Percentiles rank a stretch among this genome's conserved stretches.
Evolutionary conservation across 2,113 vertebrate species (phyloP).

Genomic region (Chlamydotis undulata): DNA sequence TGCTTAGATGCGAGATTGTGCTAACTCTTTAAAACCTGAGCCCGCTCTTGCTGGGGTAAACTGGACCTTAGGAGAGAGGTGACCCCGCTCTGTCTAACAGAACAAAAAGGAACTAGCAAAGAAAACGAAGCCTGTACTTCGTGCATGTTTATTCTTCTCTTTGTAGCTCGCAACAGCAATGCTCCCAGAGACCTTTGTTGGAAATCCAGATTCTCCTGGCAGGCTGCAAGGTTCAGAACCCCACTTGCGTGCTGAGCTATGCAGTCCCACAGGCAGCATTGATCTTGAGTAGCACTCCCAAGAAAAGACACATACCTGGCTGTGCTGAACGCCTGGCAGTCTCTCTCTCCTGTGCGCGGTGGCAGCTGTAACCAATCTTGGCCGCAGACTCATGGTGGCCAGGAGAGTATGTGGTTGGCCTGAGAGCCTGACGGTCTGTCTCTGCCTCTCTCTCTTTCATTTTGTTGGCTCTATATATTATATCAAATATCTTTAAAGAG

Average conservation of each 20-base stretch:
- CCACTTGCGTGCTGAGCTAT: accelerated
- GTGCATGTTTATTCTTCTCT: neutral
- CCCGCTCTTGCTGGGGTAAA: neutral
- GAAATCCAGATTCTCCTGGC: neutral
- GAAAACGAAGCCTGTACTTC: accelerated
- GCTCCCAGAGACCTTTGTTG: neutral
- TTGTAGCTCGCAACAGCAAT: neutral
- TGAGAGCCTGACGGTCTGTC: neutral
- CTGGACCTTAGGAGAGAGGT: neutral
- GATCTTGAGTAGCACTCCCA: neutral
- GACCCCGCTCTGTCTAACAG: accelerated
- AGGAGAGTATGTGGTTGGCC: neutral
- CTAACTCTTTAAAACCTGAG: neutral
- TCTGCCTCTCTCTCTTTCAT: neutral
- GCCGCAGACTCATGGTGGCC: neutral
- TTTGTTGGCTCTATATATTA: slow-evolving; percentile 6
- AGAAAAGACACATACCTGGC: neutral
- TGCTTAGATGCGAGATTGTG: neutral
- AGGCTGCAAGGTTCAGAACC: neutral
- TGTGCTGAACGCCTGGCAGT: neutral
- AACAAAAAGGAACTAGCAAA: neutral
- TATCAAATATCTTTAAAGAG: slow-evolving; percentile 40
- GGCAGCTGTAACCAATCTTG: slow-evolving; percentile 9
- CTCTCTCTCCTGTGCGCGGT: neutral
- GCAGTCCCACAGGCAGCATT: neutral